A percentile compares a stretch with the other conserved stretches of the same genome.
Conservation (phyloP, 2,888 invertebrate species). For the Coecobrya sp. region DNA sequence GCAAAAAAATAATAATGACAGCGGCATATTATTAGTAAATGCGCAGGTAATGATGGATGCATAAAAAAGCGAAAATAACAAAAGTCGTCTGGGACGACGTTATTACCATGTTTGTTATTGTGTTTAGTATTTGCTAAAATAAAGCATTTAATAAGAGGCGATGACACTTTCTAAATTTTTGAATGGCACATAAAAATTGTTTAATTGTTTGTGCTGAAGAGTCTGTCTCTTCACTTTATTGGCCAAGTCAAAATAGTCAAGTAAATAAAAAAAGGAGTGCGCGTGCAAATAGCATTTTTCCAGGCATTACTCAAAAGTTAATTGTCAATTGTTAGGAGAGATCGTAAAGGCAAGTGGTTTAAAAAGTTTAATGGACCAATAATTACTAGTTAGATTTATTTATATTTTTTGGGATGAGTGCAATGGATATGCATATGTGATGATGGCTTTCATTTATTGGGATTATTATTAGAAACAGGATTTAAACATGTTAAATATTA, state of each 20-base stretch:
- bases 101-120: not conserved
- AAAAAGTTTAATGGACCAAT: conserved; percentile 13
- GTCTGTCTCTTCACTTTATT: too few relatives aligned
- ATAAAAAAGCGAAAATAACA: not conserved
- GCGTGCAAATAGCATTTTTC: not conserved
- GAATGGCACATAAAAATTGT: conserved; percentile 24
- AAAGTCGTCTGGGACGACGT: not conserved
- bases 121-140: not conserved
- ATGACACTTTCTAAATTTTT: not conserved
- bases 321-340: conserved; percentile 26
- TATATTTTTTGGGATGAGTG: too few relatives aligned
- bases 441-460: too few relatives aligned
- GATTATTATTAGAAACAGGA: not conserved
- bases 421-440: too few relatives aligned
- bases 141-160: not conserved
- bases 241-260: not conserved
- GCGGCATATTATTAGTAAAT: not conserved
- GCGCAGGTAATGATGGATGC: not conserved
- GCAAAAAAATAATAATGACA: not conserved
- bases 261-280: not conserved
- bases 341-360: not conserved
- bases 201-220: not conserved
- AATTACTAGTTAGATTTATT: not conserved
- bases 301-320: not conserved
- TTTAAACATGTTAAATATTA: not conserved